Evolutionary conservation across 2,797 vertebrate genomes (phyloP).

Genomic region (Margarornis squamiger): DNA sequence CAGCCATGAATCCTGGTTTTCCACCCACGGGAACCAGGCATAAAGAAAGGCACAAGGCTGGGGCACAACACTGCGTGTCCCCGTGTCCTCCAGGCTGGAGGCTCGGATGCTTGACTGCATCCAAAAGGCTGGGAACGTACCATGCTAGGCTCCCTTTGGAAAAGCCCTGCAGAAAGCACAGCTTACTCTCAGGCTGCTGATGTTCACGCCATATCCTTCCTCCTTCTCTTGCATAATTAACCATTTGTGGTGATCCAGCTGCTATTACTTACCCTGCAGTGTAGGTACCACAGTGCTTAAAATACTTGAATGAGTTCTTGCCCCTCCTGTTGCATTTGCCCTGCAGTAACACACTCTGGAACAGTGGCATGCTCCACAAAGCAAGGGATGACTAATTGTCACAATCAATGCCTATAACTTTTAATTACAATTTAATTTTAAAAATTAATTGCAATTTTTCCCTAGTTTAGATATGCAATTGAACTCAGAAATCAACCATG

Average conservation of each 20-base stretch:
- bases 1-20: background rate
- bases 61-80: no score
- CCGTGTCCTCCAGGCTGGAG: fast-evolving
- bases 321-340: background rate
- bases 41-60: fast-evolving
- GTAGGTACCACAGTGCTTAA: background rate
- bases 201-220: background rate
- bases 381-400: no score
- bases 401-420: background rate
- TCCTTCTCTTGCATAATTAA: background rate
- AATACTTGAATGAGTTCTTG: background rate
- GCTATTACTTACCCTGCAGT: background rate
- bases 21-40: background rate
- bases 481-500: background rate
- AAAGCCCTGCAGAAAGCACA: background rate
- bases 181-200: background rate
- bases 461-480: background rate
- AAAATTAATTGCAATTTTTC: background rate
- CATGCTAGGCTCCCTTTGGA: background rate
- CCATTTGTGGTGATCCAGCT: background rate
- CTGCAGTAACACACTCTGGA: background rate
- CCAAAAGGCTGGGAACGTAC: fast-evolving
- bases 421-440: background rate
- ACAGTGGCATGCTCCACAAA: background rate
- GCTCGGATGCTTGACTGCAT: background rate